These are phyloP conservation scores for Anisognathus igniventris DNA, from an alignment of 2,797 vertebrate species.

Conservation along the genomic window DNA sequence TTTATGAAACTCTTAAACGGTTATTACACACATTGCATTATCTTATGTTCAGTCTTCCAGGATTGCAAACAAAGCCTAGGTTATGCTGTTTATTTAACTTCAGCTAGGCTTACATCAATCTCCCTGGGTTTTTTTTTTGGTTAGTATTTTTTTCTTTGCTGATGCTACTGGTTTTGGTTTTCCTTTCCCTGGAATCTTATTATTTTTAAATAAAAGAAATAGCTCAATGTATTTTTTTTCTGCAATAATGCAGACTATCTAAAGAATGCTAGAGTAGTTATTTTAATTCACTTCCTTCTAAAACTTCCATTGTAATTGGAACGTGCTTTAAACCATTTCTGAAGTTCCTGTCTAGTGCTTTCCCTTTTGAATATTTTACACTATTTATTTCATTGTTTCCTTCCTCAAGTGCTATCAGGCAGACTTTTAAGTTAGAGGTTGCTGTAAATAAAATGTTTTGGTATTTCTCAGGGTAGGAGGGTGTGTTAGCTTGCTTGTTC, in stretches of 20 bases:
- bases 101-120: background rate
- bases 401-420: background rate
- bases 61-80: background rate
- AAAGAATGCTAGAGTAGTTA: background rate
- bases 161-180: background rate
- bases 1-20: background rate
- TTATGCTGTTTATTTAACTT: background rate
- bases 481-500: fast-evolving
- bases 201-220: conserved; percentile 28
- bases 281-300: conserved; percentile 8
- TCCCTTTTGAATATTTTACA: conserved; percentile 23
- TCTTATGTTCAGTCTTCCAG: background rate
- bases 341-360: background rate
- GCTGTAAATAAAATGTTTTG: background rate
- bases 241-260: background rate
- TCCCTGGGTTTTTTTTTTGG: background rate
- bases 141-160: background rate
- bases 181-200: background rate
- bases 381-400: background rate
- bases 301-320: background rate
- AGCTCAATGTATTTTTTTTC: background rate
- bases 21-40: background rate
- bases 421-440: background rate
- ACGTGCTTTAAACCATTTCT: background rate
- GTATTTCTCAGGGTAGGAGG: background rate